These are phyloP conservation scores for Meda fulgida DNA, from an alignment of 2,797 vertebrate species.

Conservation along the genomic window DNA sequence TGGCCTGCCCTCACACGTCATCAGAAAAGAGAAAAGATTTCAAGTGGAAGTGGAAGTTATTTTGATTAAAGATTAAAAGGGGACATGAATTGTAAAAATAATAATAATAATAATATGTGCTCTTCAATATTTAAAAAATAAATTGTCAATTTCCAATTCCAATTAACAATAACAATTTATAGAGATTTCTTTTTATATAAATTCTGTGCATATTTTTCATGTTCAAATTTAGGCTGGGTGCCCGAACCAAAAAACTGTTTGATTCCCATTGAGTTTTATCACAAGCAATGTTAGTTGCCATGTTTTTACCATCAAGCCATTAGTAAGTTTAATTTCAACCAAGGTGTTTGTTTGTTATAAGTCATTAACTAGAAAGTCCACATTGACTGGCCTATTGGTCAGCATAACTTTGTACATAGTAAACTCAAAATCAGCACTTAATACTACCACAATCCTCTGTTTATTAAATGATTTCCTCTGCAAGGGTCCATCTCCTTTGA, in stretches of 20 bases:
- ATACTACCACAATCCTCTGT: conserved; percentile 34
- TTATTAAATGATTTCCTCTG: conserved; percentile 53
- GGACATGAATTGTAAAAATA: not conserved
- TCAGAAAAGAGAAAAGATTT: not conserved
- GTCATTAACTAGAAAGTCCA: not conserved
- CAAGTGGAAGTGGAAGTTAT: not conserved
- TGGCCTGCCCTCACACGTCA: not conserved
- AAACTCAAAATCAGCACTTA: conserved; percentile 12
- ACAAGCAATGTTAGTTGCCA: not conserved
- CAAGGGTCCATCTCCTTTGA: conserved; percentile 46
- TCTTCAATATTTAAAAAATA: too few species aligned
- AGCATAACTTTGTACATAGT: not conserved
- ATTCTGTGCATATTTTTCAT: not conserved
- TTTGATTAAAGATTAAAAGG: not conserved
- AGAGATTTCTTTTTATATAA: not conserved
- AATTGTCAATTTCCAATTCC: not conserved
- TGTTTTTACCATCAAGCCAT: not conserved
- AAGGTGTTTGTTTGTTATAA: not conserved
- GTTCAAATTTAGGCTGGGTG: not conserved
- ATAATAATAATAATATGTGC: not conserved
- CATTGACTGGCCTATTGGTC: not conserved
- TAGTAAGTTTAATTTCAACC: not conserved
- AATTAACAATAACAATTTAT: not conserved
- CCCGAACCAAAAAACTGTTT: not conserved
- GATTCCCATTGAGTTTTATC: not conserved